Percentiles rank a stretch among this genome's conserved stretches.
These are phyloP conservation scores for Chaetogeoica ovagalla DNA, from an alignment of 2,888 invertebrate species.

Conservation along the genomic window DNA sequence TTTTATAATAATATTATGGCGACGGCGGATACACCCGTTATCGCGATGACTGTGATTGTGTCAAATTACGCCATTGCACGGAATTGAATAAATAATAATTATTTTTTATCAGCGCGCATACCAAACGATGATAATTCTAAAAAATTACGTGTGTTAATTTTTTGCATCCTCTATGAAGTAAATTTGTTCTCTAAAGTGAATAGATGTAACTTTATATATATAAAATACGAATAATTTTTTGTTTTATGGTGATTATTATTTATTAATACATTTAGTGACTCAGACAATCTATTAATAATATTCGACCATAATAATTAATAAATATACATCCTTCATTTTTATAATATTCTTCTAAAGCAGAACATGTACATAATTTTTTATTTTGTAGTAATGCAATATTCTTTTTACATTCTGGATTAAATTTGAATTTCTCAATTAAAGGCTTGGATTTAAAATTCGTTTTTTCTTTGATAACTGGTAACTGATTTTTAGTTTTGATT, in stretches of 20 bases:
- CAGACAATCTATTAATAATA: not conserved
- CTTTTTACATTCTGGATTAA: not conserved
- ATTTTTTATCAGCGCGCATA: no score
- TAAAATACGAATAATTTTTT: not conserved
- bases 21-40: no score
- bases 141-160: no score
- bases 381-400: not conserved
- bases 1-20: no score
- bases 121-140: no score
- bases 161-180: no score
- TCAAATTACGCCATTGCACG: no score
- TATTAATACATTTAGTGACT: not conserved
- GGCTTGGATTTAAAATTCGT: not conserved
- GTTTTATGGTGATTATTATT: not conserved
- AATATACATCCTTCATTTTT: not conserved
- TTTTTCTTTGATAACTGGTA: not conserved
- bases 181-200: no score
- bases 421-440: not conserved
- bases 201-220: not conserved
- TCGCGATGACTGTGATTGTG: no score
- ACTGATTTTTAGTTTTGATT: not conserved
- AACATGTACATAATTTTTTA: not conserved
- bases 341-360: not conserved
- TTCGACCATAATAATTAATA: not conserved
- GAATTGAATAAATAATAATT: no score